Evolutionary conservation across 1,140 invertebrate species (phyloP), one percentile per base, ranked within the genome.

Genomic region (Nebria ingens): DNA sequence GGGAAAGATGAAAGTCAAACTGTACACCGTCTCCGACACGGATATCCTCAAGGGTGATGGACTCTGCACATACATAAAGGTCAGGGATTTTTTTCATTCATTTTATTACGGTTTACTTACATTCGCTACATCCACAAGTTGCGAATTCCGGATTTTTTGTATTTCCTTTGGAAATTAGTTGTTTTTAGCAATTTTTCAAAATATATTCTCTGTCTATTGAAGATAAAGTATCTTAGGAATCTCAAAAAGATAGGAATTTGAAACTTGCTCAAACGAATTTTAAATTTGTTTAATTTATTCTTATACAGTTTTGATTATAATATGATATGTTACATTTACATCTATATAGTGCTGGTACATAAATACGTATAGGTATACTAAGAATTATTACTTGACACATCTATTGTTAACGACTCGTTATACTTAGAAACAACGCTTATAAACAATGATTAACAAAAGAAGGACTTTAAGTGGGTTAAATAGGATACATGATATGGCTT

Each of bases 1-100:
- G 2, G 84, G 85, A 56, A 88, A 92, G 67, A 89, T 89, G 65
- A 99, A 97, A 76, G 76, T 98, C 0, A 99, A 98, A 76, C 68
- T 99, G 9, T 99, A 99, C 70, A 84, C 77, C 61, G 91, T 97
- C 65, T 70, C 80, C 40, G 79, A 88, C 64, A 88, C 91, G 2
- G 86, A 86, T 23, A 77, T 86, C 60, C 76, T 91, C 11, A 99
- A 99, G 77, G 97, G 97, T 13, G 97, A 99, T 76, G 97, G 88
- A 15, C 76, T 93, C 4, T 99, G 96, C 71, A 93, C 92, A 61
- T 99, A 98, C 66, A 94, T 99, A 19, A 98, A 95, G 81, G 81
- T 86, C 66, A 73, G 73, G 58, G 54, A 11, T 12, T 57, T 50
- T 21, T 50, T 58, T 53, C 56, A 12, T 0, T 21, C 42, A 58